phyloP scores from a whole-genome alignment of 2,888 invertebrate genomes.

The Habrosyne pyritoides region DNA sequence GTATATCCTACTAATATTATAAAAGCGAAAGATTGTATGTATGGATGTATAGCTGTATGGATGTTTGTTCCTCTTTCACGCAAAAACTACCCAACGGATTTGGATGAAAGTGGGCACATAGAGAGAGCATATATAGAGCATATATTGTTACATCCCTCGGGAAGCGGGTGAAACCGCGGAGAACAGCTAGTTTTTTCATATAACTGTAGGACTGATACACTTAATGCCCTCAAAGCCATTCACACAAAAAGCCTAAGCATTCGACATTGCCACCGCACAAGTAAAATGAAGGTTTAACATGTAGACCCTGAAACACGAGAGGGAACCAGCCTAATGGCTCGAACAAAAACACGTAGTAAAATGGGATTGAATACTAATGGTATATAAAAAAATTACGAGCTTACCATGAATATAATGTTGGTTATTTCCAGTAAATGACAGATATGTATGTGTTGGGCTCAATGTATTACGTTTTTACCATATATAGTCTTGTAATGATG shows the following conservation, averaged over 20 bases:
- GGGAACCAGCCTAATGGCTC: neutral
- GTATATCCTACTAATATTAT: no score
- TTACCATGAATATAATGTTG: conserved; percentile 17
- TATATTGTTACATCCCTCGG: no score
- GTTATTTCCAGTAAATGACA: conserved; percentile 20
- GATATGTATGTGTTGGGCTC: neutral
- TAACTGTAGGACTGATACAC: no score
- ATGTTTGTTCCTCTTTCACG: no score
- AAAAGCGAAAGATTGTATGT: no score
- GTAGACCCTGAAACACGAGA: neutral
- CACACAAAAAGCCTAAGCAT: neutral
- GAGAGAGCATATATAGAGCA: no score
- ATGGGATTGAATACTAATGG: conserved; percentile 17
- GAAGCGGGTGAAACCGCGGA: no score
- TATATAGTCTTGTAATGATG: no score
- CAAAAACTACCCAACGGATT: no score
- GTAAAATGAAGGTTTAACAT: conserved; percentile 12
- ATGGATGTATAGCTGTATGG: no score
- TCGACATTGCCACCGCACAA: neutral
- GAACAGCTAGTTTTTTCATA: no score
- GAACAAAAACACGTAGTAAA: neutral
- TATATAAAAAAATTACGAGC: conserved; percentile 18
- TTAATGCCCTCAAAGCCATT: neutral
- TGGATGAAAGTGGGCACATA: no score
- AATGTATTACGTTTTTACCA: neutral